Conservation (phyloP, 2,888 invertebrate genomes). For the Clepsis dumicolana region DNA sequence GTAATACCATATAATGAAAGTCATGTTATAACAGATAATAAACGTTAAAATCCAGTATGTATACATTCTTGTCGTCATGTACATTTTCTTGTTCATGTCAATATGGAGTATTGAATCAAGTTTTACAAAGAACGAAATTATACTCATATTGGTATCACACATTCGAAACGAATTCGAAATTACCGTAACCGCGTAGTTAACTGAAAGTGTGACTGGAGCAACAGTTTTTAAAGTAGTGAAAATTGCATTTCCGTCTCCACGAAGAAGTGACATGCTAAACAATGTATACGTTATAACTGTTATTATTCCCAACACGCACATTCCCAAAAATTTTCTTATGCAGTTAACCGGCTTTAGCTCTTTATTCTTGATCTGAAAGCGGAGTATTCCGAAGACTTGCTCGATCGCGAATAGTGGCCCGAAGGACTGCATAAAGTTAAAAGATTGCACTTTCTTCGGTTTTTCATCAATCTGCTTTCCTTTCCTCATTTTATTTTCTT, state of each 20-base stretch:
- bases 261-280: neutral
- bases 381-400: neutral
- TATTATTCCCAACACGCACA: neutral
- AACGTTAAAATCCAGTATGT: neutral
- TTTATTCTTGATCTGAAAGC: neutral
- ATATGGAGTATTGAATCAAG: conserved; percentile 4
- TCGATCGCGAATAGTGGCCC: neutral
- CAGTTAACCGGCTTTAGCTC: neutral
- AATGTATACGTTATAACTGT: neutral
- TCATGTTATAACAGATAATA: neutral
- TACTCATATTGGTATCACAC: neutral
- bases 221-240: neutral
- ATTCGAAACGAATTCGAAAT: neutral
- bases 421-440: neutral
- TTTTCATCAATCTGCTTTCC: neutral
- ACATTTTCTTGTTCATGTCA: neutral
- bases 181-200: neutral
- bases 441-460: neutral
- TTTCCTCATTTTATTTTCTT: neutral
- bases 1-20: conserved; percentile 5
- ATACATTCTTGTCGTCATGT: neutral
- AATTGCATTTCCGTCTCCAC: neutral
- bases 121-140: neutral
- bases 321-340: neutral
- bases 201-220: neutral